phyloP scores from a whole-genome alignment of 2,888 invertebrate genomes.

The Pardosa pseudoannulata region DNA sequence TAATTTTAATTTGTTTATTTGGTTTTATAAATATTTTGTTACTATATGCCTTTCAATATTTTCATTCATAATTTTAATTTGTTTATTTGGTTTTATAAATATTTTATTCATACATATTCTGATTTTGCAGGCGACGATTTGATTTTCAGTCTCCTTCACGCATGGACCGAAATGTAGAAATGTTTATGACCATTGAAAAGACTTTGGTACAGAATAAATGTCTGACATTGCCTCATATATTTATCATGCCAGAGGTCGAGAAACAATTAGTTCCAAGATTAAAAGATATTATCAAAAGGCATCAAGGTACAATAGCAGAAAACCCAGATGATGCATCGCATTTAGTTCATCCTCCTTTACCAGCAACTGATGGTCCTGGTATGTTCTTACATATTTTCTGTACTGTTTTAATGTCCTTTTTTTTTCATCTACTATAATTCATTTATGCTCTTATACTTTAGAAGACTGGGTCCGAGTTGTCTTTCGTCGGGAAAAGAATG shows the following conservation, averaged over 20 bases:
- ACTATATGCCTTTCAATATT: no score
- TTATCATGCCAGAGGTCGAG: conserved; percentile 90
- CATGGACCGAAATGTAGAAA: conserved; percentile 93
- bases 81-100: neutral
- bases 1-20: no score
- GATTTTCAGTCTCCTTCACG: conserved; percentile 88
- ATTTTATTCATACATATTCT: neutral
- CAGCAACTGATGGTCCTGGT: conserved; percentile 75
- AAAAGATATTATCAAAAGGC: conserved; percentile 91
- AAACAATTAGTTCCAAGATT: conserved; percentile 82
- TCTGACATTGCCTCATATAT: conserved; percentile 87
- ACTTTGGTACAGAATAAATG: conserved; percentile 88
- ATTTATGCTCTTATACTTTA: conserved; percentile 78
- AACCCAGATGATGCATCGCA: conserved; percentile 94
- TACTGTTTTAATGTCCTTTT: conserved; percentile 73
- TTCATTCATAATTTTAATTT: no score
- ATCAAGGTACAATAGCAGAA: conserved; percentile 88
- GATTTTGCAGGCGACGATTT: conserved; percentile 69
- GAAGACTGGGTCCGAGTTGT: conserved; percentile 94
- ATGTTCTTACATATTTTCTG: neutral
- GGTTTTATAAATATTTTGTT: no score
- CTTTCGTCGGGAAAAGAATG: conserved; percentile 87
- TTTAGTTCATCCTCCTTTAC: conserved; percentile 86
- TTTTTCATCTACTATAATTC: conserved; percentile 55
- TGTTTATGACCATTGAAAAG: conserved; percentile 93